Base-by-base conservation (phyloP, 2,797 vertebrate genomes). In the Cuniculus paca region DNA sequence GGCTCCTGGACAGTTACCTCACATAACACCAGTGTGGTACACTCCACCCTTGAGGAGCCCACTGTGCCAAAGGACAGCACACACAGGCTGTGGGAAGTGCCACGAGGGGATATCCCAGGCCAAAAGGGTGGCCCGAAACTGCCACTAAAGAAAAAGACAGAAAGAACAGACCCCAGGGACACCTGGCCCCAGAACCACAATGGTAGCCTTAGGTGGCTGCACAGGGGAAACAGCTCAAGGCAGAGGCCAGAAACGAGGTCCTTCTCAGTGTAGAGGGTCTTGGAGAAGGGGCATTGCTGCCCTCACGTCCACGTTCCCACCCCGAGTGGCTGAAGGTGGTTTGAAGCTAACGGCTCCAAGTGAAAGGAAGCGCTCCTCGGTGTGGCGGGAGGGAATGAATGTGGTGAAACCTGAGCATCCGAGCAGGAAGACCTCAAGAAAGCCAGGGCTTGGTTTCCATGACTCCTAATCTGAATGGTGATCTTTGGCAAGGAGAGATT, bases 371-470 rank as follows among this genome's bases (percentile, higher is more conserved):
- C 24, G 68, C 68, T 52, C 17, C 60, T n/a, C 16, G 26, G 34
- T 34, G 2, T 42, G 11, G 2, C 13, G 31, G 24, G 4, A 20
- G 20, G 31, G 6, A 11, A 6, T 0, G 5, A 60, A 54, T 6
- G 58, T 12, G 0, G 52, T 3, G 56, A 20, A 19, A 45, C 22
- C 5, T 3, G 2, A 36, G 28, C 36, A 16, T 39, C 45, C 45
- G 26, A 3, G 31, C 31, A 75, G 36, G 10, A 45, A 61, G 19
- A 36, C 42, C 10, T 36, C 26, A 34, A 16, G 26, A 5, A 54
- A 16, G 68, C 45, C 79, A 63, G 9, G 8, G 20, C 20, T 61
- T 61, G 68, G 36, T 24, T 28, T 24, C 65, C 45, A 1, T 22
- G 10, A 42, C 39, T 45, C 26, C 22, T 58, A 13, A 20, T 16